Evolutionary conservation across 2,113 vertebrate genomes (phyloP).

Genomic region (Mormoops blainvillei): DNA sequence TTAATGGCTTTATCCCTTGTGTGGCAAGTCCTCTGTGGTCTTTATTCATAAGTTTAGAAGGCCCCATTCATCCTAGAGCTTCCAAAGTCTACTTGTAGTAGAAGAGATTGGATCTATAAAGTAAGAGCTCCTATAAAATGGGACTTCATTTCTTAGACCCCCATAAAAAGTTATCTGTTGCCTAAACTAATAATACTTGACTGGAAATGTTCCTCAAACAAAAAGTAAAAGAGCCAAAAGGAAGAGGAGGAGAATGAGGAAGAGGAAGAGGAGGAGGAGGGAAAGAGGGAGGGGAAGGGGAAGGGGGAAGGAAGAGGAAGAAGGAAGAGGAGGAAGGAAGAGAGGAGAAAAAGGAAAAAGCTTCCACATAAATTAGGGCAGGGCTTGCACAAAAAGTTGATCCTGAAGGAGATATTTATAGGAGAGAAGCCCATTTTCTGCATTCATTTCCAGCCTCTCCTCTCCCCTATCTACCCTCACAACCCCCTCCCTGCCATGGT

Average conservation of each 20-base stretch:
- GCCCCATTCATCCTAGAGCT: not conserved
- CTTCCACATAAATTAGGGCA: not conserved
- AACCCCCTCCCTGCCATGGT: no score
- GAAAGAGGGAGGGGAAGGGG: rapidly evolving
- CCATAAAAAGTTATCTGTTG: not conserved
- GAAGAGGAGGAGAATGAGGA: no score
- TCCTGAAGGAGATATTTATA: not conserved
- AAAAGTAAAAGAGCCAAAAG: not conserved
- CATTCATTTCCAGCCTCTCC: not conserved
- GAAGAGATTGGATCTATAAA: not conserved
- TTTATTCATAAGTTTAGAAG: not conserved
- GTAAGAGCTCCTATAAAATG: not conserved
- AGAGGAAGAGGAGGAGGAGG: no score
- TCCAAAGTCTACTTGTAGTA: not conserved
- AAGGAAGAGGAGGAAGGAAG: not conserved
- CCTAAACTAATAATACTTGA: not conserved
- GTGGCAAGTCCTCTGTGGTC: not conserved
- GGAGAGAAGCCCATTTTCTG: not conserved
- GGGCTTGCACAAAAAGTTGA: not conserved
- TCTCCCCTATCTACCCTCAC: not conserved
- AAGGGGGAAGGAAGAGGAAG: rapidly evolving
- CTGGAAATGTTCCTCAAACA: not conserved
- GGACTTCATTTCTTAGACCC: not conserved
- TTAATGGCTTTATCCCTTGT: not conserved
- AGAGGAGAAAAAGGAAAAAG: not conserved